Conservation (phyloP, 2,888 invertebrate species). For the Tachina grossa region DNA sequence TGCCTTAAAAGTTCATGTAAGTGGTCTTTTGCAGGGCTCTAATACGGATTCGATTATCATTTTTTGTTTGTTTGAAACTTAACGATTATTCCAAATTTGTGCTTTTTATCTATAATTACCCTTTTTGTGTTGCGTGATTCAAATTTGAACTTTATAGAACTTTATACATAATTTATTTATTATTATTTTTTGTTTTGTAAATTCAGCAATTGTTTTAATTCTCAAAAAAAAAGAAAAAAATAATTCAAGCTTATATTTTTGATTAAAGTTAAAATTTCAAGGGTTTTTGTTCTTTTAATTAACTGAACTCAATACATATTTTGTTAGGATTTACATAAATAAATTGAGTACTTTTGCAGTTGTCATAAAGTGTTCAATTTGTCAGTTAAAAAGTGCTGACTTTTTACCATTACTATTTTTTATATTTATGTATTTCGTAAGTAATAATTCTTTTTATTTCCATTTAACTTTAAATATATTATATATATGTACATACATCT, state of each 20-base stretch:
- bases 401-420: conserved; percentile 12
- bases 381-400: conserved; percentile 60
- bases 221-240: conserved; percentile 32
- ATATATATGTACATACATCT: conserved; percentile 72
- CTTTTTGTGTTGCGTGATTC: conserved; percentile 55
- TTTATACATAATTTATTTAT: not conserved
- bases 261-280: conserved; percentile 33
- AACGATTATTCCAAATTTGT: conserved; percentile 51
- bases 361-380: conserved; percentile 49
- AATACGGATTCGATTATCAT: not conserved
- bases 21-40: no score
- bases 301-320: conserved; percentile 12
- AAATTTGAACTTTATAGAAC: conserved; percentile 29
- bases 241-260: conserved; percentile 46
- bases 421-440: not conserved
- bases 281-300: conserved; percentile 5
- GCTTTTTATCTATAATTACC: conserved; percentile 29
- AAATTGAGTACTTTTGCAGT: conserved; percentile 21
- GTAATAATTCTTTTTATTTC: conserved; percentile 38
- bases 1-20: no score
- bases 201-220: conserved; percentile 64
- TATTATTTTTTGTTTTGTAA: conserved; percentile 52
- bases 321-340: conserved; percentile 50
- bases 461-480: conserved; percentile 33
- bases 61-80: not conserved